Evolutionary conservation across 2,888 invertebrate species (phyloP).

Genomic region (Drosophila mulleri): DNA sequence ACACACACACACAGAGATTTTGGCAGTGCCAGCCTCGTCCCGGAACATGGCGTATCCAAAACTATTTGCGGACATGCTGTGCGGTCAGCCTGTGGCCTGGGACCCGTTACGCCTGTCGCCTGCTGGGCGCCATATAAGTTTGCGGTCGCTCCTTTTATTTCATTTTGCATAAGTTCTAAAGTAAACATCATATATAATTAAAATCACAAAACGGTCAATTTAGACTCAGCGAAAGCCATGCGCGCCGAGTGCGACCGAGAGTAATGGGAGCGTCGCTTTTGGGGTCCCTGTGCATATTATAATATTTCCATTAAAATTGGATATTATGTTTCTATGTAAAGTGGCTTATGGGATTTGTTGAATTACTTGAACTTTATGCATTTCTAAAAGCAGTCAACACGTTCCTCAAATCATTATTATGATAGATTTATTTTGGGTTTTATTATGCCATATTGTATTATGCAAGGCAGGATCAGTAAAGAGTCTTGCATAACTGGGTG

Average conservation of each 20-base stretch:
- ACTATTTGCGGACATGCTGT: conserved; percentile 75
- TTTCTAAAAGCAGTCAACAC: neutral
- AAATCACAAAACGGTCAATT: conserved; percentile 82
- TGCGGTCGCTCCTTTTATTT: conserved; percentile 75
- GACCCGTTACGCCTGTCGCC: conserved; percentile 61
- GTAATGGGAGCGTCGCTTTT: conserved; percentile 58
- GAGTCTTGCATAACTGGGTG: neutral
- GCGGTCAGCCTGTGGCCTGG: conserved; percentile 66
- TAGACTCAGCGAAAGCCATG: conserved; percentile 45
- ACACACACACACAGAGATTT: conserved; percentile 27
- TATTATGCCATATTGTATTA: too few species aligned
- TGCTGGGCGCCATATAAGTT: conserved; percentile 67
- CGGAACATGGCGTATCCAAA: conserved; percentile 56
- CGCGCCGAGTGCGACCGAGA: conserved; percentile 21
- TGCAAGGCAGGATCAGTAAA: neutral
- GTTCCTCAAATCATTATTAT: neutral
- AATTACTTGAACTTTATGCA: neutral
- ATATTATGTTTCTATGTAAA: conserved; percentile 55
- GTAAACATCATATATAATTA: conserved; percentile 83
- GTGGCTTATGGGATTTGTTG: conserved; percentile 11
- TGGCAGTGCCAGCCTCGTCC: conserved; percentile 2
- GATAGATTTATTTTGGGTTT: neutral
- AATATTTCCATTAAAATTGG: conserved; percentile 66
- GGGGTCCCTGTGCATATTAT: conserved; percentile 42
- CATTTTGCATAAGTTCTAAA: conserved; percentile 80